Conservation (phyloP, 2,797 vertebrate species). For the Trachops cirrhosus region DNA sequence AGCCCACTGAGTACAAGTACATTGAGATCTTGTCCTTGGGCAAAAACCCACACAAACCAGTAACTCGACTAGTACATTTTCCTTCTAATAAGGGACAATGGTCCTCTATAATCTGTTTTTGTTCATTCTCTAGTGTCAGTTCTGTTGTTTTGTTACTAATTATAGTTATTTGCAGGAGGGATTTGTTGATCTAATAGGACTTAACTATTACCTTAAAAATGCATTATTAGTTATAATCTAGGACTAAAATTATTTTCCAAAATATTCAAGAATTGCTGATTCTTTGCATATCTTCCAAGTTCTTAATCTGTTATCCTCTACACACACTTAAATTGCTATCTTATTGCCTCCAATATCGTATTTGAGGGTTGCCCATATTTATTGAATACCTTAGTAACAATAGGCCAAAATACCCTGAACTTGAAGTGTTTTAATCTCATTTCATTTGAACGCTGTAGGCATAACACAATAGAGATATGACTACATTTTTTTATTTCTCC, state of each 20-base stretch:
- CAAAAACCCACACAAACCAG: neutral
- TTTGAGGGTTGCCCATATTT: neutral
- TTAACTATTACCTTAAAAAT: neutral
- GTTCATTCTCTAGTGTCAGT: neutral
- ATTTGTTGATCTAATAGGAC: neutral
- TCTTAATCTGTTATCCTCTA: neutral
- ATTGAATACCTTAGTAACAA: neutral
- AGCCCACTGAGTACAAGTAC: neutral
- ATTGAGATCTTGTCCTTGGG: neutral
- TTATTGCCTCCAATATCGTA: neutral
- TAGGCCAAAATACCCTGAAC: slow-evolving; percentile 24
- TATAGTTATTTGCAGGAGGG: neutral
- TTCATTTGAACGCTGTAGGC: slow-evolving; percentile 28
- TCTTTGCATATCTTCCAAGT: neutral
- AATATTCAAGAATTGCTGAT: neutral
- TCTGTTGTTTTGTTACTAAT: neutral
- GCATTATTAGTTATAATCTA: neutral
- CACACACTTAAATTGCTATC: neutral
- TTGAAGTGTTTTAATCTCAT: slow-evolving; percentile 30
- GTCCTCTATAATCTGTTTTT: neutral
- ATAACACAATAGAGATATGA: neutral
- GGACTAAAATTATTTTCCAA: neutral
- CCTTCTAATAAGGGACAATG: neutral
- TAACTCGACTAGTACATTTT: neutral
- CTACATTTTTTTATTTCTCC: neutral